Base-by-base conservation (phyloP, 2,113 vertebrate genomes). In the Rhadina sibilatrix region DNA sequence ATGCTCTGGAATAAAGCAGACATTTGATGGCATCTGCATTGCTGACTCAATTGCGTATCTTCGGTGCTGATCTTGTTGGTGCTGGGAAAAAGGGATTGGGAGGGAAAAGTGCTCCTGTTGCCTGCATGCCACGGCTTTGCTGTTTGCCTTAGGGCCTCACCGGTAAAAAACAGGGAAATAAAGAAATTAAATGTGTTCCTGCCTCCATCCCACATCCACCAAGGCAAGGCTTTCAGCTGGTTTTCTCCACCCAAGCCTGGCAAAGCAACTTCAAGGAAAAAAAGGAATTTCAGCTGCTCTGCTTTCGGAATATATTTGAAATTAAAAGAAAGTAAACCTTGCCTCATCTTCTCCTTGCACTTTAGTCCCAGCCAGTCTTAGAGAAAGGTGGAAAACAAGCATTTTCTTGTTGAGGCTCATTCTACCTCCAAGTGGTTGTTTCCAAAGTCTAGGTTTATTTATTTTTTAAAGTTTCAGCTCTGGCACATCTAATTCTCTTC, bases 21-120 rank as follows among this genome's bases (percentile, higher is more conserved):
- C 24, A 7, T 70, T 75, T 90, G 87, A 94, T 94, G 90, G 94
- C 87, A 95, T 91, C 94, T 96, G 95, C 94, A 88, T 25, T 74
- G 85, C 94, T 94, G 94, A 94, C 87, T 96, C 94, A 83, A 49
- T 31, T 47, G 9, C 1, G 0, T 61, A 61, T 91, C 89, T 93
- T 50, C 3, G 0, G 9, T 19, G 84, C 82, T 38, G 35, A 89
- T 93, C 91, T 91, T 54, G 83, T 60, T 6, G 61, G 83, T 69
- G 87, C 84, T 2, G 17, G 54, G 30, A 81, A 82, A 82, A n/a
- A 79, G 61, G 65, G 54, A 56, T 28, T 5, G 33, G 53, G 38
- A 27, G 15, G 38, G 44, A 11, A 24, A 59, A 87, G 35, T 0
- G 22, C 27, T 92, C 74, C 28, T 16, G 30, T 12, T 35, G 30